A percentile compares a stretch with the other conserved stretches of the same genome.
These are phyloP conservation scores for Alexandromys fortis DNA, from an alignment of 2,113 vertebrate species.

Conservation along the genomic window DNA sequence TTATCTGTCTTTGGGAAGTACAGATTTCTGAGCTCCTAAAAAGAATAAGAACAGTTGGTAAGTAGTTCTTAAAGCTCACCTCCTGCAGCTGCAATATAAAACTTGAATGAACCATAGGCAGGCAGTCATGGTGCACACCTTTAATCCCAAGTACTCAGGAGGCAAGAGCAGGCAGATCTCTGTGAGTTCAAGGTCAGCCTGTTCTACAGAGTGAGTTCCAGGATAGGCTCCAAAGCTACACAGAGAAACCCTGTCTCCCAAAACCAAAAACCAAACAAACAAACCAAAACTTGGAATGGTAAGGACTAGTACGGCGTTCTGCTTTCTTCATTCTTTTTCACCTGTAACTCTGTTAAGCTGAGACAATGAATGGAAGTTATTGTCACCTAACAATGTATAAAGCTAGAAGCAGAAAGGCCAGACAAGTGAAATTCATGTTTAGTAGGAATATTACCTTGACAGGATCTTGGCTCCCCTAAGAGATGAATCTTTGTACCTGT, in stretches of 20 bases:
- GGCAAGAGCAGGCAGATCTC: no score
- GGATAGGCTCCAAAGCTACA: no score
- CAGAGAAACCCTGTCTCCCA: no score
- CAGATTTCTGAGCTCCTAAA: neutral
- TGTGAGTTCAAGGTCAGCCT: no score
- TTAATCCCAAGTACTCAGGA: no score
- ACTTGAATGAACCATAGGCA: fast-evolving
- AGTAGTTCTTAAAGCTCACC: neutral
- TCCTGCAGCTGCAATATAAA: neutral
- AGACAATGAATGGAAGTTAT: neutral
- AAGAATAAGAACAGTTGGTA: neutral
- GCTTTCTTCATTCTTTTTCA: neutral
- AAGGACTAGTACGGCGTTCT: neutral
- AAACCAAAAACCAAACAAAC: no score
- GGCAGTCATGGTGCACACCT: no score
- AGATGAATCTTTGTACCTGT: neutral
- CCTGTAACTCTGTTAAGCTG: neutral
- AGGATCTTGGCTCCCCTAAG: no score
- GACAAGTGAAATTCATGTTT: neutral
- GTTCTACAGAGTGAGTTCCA: no score
- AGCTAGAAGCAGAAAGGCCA: neutral
- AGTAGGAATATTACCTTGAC: neutral
- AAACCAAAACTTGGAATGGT: no score
- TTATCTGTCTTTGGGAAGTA: neutral
- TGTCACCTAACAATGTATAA: neutral